A percentile compares a stretch with the other conserved stretches of the same genome.
Conservation (phyloP, 2,113 vertebrate genomes). For the Heterotilapia buettikoferi region DNA sequence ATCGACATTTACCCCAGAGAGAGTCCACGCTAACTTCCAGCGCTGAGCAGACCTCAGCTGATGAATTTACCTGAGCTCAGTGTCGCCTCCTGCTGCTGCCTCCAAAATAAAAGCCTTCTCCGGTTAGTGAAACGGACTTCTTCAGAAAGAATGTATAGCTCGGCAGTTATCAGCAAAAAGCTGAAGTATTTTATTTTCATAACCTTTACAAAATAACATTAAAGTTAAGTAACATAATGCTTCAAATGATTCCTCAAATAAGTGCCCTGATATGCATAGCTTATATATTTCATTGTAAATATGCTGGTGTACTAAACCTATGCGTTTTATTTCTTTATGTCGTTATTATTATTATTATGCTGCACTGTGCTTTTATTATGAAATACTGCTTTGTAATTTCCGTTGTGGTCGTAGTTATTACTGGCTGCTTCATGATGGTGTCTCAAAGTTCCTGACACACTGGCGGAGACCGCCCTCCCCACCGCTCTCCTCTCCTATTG, state of each 20-base stretch:
- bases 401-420: accelerated
- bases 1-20: constrained; percentile 29
- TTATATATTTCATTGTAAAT: not conserved
- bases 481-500: not conserved
- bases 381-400: not conserved
- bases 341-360: not conserved
- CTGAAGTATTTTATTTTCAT: not conserved
- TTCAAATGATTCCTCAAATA: not conserved
- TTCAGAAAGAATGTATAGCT: not conserved
- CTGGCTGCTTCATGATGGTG: accelerated
- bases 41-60: accelerated
- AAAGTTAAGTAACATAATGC: not conserved
- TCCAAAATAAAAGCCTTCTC: not conserved
- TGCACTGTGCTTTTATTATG: not conserved
- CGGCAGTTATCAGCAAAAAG: not conserved
- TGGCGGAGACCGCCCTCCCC: not conserved
- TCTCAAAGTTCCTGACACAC: not conserved
- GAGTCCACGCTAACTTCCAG: not conserved
- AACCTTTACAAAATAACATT: not conserved
- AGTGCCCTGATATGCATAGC: not conserved
- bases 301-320: not conserved
- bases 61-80: not conserved
- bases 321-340: not conserved
- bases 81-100: not conserved
- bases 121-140: not conserved